These are phyloP conservation scores for Drosophila jambulina DNA, from an alignment of 1,140 invertebrate species.

Conservation along the genomic window DNA sequence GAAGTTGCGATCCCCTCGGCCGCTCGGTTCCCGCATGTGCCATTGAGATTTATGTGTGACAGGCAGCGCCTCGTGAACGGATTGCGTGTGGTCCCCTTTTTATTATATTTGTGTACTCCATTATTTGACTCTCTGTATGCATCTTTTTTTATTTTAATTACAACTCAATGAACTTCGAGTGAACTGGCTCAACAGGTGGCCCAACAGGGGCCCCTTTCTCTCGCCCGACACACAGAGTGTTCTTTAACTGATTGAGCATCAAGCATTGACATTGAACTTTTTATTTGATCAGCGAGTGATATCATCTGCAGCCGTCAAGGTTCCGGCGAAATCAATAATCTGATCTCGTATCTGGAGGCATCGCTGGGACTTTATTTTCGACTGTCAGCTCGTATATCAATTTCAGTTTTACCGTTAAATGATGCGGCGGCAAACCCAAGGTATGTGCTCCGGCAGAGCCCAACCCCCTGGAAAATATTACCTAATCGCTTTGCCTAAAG, in stretches of 20 bases:
- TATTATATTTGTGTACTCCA: slow-evolving; percentile 25
- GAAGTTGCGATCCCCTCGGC: slow-evolving; percentile 20
- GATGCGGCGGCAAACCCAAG: slow-evolving; percentile 46
- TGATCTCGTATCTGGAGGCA: slow-evolving; percentile 20
- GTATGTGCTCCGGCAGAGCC: slow-evolving; percentile 30
- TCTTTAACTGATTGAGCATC: slow-evolving; percentile 57
- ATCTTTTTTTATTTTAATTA: slow-evolving; percentile 57
- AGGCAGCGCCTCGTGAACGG: slow-evolving; percentile 57
- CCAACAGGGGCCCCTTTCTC: slow-evolving; percentile 42
- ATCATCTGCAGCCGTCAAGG: slow-evolving; percentile 35
- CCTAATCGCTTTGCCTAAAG: slow-evolving; percentile 51
- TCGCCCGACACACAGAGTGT: slow-evolving; percentile 53
- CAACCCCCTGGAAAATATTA: slow-evolving; percentile 44
- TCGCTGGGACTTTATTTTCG: slow-evolving; percentile 12
- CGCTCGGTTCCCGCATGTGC: slow-evolving; percentile 46
- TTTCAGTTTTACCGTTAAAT: slow-evolving; percentile 62
- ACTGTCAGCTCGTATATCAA: slow-evolving; percentile 58
- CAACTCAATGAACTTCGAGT: slow-evolving; percentile 76
- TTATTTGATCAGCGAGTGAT: slow-evolving; percentile 51
- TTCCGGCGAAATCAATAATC: slow-evolving; percentile 34
- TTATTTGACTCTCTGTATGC: slow-evolving; percentile 11
- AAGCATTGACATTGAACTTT: slow-evolving; percentile 76
- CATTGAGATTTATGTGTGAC: slow-evolving; percentile 74
- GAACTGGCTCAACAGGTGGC: slow-evolving; percentile 75
- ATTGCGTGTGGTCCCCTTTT: slow-evolving; percentile 66